Evolutionary conservation across 2,888 invertebrate genomes (phyloP).

Genomic region (Yponomeuta sedellus): DNA sequence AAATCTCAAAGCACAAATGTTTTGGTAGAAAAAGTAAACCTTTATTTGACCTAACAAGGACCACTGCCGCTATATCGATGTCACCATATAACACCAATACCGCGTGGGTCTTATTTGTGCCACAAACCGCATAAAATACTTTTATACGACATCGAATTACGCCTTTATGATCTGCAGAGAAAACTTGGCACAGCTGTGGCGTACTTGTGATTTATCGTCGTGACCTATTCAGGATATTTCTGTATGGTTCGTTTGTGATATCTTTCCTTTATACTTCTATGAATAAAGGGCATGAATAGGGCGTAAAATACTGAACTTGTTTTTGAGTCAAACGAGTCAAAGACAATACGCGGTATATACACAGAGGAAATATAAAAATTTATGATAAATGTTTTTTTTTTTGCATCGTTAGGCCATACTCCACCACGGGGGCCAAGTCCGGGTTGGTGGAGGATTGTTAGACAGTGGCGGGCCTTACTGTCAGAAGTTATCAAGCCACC

Average conservation of each 20-base stretch:
- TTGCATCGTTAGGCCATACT: no score
- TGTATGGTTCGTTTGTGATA: not conserved
- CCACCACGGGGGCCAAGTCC: no score
- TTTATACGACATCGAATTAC: not conserved
- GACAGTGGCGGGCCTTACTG: no score
- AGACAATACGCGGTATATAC: no score
- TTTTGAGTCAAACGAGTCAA: no score
- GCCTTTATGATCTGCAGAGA: conserved; percentile 6
- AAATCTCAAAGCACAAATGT: no score
- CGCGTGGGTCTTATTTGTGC: not conserved
- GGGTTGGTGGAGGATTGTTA: no score
- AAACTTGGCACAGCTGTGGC: conserved; percentile 9
- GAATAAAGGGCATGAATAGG: no score
- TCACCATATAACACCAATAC: not conserved
- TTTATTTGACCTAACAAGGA: not conserved
- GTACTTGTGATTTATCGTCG: conserved; percentile 6
- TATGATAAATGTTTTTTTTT: no score
- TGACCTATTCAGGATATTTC: not conserved
- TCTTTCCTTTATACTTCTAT: not conserved
- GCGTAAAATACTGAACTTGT: no score
- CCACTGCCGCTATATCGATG: not conserved
- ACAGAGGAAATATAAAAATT: no score
- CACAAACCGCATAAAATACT: not conserved
- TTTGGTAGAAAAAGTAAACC: not conserved
- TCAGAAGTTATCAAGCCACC: no score